Evolutionary conservation across 2,888 invertebrate species (phyloP), one percentile per base, ranked within the genome.

Genomic region (Portevinia maculata): DNA sequence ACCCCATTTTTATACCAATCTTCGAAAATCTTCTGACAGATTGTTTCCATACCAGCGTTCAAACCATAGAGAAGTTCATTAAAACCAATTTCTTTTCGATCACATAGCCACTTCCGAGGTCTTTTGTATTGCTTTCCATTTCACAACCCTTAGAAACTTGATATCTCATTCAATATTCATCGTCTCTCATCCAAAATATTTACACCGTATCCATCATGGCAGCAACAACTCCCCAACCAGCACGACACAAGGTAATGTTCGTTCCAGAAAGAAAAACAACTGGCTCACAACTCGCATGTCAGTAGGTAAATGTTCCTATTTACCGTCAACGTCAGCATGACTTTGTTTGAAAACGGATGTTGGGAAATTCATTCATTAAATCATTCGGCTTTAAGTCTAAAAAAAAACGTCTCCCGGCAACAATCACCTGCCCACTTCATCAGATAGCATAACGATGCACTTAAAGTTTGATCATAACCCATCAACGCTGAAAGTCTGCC

Each of bases 361-460:
- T 39, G 44, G 37, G 37, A 52, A 55, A 39, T 81, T 70, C 59
- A 75, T 81, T 70, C n/a, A 70, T 67, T 59, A 74, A 75, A 75
- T 59, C 79, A 59, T 60, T 60, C 50, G 24, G 24, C 28, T 64
- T 60, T 39, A 60, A 76, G 57, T 37, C 52, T 37, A 52, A 52
- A 53, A 52, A 52, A 53, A 57, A 52, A 44, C 21, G 57, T 28
- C 30, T 50, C 48, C 17, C 11, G 1, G 24, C 67, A 32, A 17
- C 11, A 19, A 19, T 17, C 50, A 50, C 53, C 46, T 53, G 7
- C 7, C 15, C 11, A 24, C 53, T 78, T 53, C 59, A 71, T 7
- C 44, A 71, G 64, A 71, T 59, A 28, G 55, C 30, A 78, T 71
- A 67, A 79, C 65, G 73, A 65, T 73, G 65, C 65, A 73, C 79